Evolutionary conservation across 35 echinoderm and acorn worm species (phyloP), one percentile per base, ranked within the genome.

Genomic region (Anneissia japonica): DNA sequence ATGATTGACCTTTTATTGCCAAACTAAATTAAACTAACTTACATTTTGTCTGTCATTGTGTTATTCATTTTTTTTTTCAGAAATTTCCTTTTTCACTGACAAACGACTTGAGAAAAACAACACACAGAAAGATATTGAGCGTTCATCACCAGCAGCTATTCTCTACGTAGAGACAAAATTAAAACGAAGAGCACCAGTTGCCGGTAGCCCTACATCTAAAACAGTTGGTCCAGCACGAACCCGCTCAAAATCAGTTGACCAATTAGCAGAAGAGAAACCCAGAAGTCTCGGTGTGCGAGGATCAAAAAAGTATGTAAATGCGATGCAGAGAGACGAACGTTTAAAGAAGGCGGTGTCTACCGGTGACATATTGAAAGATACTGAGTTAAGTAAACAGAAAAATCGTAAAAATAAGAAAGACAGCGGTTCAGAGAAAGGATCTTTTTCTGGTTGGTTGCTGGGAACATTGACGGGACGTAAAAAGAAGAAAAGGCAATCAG

Each of bases 11-110:
- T n/a, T n/a, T n/a, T n/a, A n/a, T n/a, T n/a, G n/a, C n/a, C n/a
- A n/a, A n/a, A n/a, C n/a, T n/a, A n/a, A n/a, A n/a, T n/a, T n/a
- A n/a, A n/a, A n/a, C n/a, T n/a, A n/a, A n/a, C n/a, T n/a, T n/a
- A n/a, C n/a, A n/a, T n/a, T n/a, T n/a, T n/a, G n/a, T n/a, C n/a
- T n/a, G n/a, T n/a, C n/a, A n/a, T n/a, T 16, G 21, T 64, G 21
- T 73, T 31, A 32, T 17, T 90, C 84, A 46, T 83, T 85, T 38
- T 82, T 28, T 35, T 35, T 80, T 84, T 7, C 85, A 97, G 94
- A 97, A 85, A 93, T 97, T 34, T 88, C 94, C 30, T 97, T 84
- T 28, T 93, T 97, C 55, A 81, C 87, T 0, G 94, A 97, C 77
- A 97, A 97, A 78, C 83, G 81, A 46, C 33, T 97, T 46, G 94